A percentile compares a stretch with the other conserved stretches of the same genome.
These are phyloP conservation scores for Propithecus deckenii DNA, from an alignment of 2,797 vertebrate species.

Conservation along the genomic window DNA sequence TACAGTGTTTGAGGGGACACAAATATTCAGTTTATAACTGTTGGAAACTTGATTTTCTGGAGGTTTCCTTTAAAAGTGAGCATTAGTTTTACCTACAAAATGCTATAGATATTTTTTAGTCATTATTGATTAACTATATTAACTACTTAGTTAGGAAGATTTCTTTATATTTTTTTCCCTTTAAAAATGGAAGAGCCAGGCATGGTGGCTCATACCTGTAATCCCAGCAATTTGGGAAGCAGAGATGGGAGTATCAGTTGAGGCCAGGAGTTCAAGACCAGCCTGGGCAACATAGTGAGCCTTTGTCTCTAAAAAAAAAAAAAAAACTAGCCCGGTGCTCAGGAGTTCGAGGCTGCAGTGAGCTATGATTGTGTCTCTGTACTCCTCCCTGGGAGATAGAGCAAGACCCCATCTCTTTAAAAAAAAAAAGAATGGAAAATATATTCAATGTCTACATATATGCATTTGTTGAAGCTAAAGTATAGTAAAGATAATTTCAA, in stretches of 20 bases:
- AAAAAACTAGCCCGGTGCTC: background rate
- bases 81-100: background rate
- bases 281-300: background rate
- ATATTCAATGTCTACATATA: background rate
- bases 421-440: background rate
- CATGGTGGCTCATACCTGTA: background rate
- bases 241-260: background rate
- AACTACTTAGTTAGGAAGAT: background rate
- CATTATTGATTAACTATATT: background rate
- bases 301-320: background rate
- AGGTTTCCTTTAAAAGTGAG: background rate
- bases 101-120: background rate
- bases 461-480: background rate
- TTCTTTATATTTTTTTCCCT: background rate
- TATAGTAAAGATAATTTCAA: background rate
- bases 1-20: background rate
- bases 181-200: background rate
- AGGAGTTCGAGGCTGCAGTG: background rate
- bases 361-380: background rate
- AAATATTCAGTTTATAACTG: background rate
- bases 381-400: background rate
- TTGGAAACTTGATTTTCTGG: background rate
- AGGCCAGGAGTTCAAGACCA: background rate
- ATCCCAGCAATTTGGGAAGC: background rate
- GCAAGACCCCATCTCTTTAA: background rate